These are phyloP conservation scores for Rutpela maculata DNA, from an alignment of 2,888 invertebrate genomes.

Conservation along the genomic window DNA sequence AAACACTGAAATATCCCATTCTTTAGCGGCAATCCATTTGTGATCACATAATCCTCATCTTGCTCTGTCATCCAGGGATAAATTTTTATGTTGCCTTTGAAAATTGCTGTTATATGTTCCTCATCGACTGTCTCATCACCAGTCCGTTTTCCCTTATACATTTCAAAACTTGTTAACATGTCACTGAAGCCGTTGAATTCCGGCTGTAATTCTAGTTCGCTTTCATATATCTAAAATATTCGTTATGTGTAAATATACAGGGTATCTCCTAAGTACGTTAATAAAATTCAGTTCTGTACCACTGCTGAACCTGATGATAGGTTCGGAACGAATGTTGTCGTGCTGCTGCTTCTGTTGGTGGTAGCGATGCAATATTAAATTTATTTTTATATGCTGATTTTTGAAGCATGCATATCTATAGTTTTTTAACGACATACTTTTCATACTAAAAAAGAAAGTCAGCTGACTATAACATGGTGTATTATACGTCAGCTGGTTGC, in stretches of 20 bases:
- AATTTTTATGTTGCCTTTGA: constrained; percentile 73
- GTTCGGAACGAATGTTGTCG: too few relatives aligned
- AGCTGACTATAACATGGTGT: too few relatives aligned
- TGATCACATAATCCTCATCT: constrained; percentile 71
- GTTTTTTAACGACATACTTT: too few relatives aligned
- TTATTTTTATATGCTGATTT: too few relatives aligned
- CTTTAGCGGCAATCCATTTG: constrained; percentile 77
- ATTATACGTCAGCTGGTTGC: too few relatives aligned
- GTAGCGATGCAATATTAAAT: too few relatives aligned
- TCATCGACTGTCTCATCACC: constrained; percentile 74
- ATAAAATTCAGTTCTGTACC: too few relatives aligned
- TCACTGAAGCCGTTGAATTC: constrained; percentile 82
- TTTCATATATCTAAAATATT: constrained; percentile 72
- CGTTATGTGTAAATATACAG: constrained; percentile 2
- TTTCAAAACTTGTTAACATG: constrained; percentile 78
- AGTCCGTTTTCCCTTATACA: constrained; percentile 78
- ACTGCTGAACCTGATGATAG: too few relatives aligned
- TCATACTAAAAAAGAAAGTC: too few relatives aligned
- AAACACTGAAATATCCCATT: constrained; percentile 79
- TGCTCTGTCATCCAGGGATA: constrained; percentile 82
- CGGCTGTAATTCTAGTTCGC: constrained; percentile 82
- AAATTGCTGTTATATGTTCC: constrained; percentile 69
- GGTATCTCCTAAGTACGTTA: too few relatives aligned
- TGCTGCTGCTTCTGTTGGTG: too few relatives aligned
- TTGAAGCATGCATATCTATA: too few relatives aligned